Evolutionary conservation across 1,140 invertebrate species (phyloP).

Genomic region (Neuroterus valhalla): DNA sequence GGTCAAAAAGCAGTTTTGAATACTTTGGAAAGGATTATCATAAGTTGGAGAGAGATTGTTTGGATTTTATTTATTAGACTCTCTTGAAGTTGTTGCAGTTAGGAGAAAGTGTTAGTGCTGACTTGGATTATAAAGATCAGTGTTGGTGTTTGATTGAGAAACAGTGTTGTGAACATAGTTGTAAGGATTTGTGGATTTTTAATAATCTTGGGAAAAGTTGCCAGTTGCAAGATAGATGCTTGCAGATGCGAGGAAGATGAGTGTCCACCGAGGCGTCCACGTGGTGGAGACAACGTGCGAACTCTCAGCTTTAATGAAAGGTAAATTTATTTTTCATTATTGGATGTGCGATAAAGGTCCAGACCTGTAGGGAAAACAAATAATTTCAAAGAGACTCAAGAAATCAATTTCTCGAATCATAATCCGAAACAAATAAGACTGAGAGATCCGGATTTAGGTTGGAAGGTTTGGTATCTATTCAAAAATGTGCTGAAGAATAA

Average conservation of each 20-base stretch:
- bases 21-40: background rate
- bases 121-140: slow-evolving; percentile 5
- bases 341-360: background rate
- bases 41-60: background rate
- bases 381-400: too few species aligned
- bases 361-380: too few species aligned
- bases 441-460: too few species aligned
- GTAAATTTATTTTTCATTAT: slow-evolving; percentile 42
- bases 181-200: slow-evolving; percentile 35
- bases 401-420: too few species aligned
- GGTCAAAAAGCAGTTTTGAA: background rate
- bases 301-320: slow-evolving; percentile 66
- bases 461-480: too few species aligned
- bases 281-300: slow-evolving; percentile 63
- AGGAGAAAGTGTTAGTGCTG: background rate
- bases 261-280: slow-evolving; percentile 61
- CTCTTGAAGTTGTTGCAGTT: background rate
- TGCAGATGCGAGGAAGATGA: slow-evolving; percentile 53
- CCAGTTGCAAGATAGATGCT: slow-evolving; percentile 31
- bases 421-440: too few species aligned
- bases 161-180: slow-evolving; percentile 30
- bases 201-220: slow-evolving; percentile 20
- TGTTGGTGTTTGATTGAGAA: slow-evolving; percentile 40
- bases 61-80: background rate
- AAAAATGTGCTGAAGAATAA: too few species aligned